These are phyloP conservation scores for Hipparchia sbordonii DNA, from an alignment of 2,888 invertebrate species.

Conservation along the genomic window DNA sequence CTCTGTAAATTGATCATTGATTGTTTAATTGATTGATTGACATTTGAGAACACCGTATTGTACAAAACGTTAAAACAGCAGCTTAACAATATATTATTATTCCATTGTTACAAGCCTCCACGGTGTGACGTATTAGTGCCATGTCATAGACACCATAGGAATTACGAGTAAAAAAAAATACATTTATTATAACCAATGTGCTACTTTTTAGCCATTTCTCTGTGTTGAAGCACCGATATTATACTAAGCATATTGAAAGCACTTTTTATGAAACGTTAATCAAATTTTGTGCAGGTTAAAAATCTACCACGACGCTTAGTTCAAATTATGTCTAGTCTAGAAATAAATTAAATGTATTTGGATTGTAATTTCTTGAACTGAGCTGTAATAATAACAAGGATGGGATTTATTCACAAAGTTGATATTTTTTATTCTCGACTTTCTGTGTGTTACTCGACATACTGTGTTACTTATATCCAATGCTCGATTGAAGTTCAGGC, in stretches of 20 bases:
- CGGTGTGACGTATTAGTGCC: neutral
- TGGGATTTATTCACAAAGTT: neutral
- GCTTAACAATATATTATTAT: no score
- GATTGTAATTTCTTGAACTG: neutral
- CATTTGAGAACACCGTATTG: no score
- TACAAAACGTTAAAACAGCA: no score
- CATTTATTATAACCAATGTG: neutral
- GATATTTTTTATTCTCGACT: neutral
- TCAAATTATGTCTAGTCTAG: neutral
- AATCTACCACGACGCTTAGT: neutral
- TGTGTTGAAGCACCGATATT: neutral
- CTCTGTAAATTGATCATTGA: no score
- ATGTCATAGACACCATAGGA: neutral
- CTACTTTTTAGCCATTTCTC: constrained; percentile 3
- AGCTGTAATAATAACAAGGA: neutral
- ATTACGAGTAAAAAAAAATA: neutral
- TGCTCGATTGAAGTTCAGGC: no score
- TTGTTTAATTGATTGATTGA: no score
- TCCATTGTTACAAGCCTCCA: no score
- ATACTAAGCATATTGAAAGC: neutral
- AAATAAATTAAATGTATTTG: no score
- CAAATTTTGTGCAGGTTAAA: neutral
- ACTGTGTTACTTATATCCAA: neutral
- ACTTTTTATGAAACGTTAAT: neutral
- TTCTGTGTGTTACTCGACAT: no score